phyloP scores from a whole-genome alignment of 2,113 vertebrate genomes.

The Hemichromis elongatus region DNA sequence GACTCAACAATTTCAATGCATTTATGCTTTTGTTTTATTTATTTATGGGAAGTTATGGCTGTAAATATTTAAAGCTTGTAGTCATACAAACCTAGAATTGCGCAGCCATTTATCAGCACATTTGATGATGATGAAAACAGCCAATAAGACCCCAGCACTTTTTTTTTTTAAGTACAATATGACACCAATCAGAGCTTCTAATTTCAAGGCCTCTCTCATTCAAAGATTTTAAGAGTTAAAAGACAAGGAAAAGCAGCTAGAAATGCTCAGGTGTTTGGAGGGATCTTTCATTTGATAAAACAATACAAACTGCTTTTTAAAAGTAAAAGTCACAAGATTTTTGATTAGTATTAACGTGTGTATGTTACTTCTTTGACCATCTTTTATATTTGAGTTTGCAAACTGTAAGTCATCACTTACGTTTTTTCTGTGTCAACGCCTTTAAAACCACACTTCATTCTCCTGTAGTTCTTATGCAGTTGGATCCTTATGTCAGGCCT shows the following conservation, averaged over 20 bases:
- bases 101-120: background rate
- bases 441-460: background rate
- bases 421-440: background rate
- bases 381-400: background rate
- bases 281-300: background rate
- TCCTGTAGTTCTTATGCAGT: background rate
- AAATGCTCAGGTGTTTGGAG: background rate
- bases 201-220: background rate
- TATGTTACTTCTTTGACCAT: background rate
- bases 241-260: background rate
- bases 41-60: background rate
- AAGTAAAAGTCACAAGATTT: background rate
- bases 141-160: background rate
- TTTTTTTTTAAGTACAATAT: background rate
- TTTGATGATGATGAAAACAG: background rate
- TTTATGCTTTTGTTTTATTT: background rate
- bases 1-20: background rate
- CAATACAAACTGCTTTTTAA: background rate
- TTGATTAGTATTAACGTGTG: background rate
- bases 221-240: background rate
- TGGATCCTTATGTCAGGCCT: background rate
- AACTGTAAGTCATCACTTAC: background rate
- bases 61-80: background rate
- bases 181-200: background rate
- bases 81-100: background rate